phyloP scores from a whole-genome alignment of 1,140 invertebrate species.

The Sinonovacula constricta region DNA sequence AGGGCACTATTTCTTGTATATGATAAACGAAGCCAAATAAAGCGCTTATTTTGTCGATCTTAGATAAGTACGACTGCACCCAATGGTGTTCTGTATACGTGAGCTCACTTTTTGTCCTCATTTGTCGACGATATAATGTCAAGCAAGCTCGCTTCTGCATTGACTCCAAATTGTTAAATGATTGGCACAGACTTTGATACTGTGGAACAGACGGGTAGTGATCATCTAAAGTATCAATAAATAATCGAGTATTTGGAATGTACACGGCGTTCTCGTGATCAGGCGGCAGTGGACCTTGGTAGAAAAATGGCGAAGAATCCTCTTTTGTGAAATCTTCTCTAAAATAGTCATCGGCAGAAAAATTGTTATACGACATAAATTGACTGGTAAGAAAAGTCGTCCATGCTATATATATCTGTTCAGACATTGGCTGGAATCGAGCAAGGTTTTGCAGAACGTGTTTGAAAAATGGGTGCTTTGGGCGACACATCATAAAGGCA shows the following conservation, averaged over 20 bases:
- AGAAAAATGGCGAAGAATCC: slow-evolving; percentile 23
- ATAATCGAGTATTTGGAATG: slow-evolving; percentile 20
- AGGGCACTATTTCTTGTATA: no score
- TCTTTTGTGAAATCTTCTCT: neutral
- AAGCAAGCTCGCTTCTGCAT: slow-evolving; percentile 2
- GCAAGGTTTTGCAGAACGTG: slow-evolving; percentile 58
- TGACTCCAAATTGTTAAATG: neutral
- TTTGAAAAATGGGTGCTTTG: slow-evolving; percentile 67
- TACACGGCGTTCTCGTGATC: slow-evolving; percentile 4
- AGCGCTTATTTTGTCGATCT: no score
- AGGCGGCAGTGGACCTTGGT: slow-evolving; percentile 14
- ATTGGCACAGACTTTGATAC: neutral
- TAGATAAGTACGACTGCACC: no score
- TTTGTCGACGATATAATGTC: neutral
- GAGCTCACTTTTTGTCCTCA: neutral
- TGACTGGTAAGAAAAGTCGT: neutral
- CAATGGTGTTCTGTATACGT: slow-evolving; percentile 14
- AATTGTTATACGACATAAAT: neutral
- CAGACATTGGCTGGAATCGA: neutral
- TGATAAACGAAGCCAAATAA: no score
- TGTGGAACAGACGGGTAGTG: neutral
- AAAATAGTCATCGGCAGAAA: neutral
- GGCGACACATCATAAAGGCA: slow-evolving; percentile 64
- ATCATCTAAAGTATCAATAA: slow-evolving; percentile 10
- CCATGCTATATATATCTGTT: neutral